These are phyloP conservation scores for Manacus vitellinus DNA, from an alignment of 2,113 vertebrate species.

Conservation along the genomic window DNA sequence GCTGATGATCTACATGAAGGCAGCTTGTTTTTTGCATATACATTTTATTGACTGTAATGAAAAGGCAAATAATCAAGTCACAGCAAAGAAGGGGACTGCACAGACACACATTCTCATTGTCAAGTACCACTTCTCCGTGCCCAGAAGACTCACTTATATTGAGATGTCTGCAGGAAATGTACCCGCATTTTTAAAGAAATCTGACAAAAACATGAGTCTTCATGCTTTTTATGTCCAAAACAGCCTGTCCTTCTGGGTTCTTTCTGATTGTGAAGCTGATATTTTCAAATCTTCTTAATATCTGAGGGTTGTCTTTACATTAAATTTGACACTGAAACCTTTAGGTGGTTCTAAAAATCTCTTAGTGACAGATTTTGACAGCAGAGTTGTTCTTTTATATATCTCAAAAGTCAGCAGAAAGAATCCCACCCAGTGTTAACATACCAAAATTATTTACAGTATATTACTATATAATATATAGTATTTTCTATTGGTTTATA, in stretches of 20 bases:
- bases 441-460: neutral
- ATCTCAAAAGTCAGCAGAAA: neutral
- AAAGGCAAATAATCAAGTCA: neutral
- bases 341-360: neutral
- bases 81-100: neutral
- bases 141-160: neutral
- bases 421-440: neutral
- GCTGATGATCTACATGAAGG: neutral
- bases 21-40: neutral
- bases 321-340: neutral
- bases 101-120: neutral
- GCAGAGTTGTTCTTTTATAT: neutral
- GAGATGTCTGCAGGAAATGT: neutral
- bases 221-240: neutral
- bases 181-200: neutral
- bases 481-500: neutral
- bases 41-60: neutral
- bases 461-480: neutral
- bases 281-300: neutral
- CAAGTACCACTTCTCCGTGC: neutral
- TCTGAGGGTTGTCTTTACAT: neutral
- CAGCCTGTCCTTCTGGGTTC: neutral
- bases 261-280: neutral
- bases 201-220: neutral
- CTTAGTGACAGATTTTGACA: neutral